Evolutionary conservation across 2,888 invertebrate species (phyloP).

Genomic region (Melinaea menophilus): DNA sequence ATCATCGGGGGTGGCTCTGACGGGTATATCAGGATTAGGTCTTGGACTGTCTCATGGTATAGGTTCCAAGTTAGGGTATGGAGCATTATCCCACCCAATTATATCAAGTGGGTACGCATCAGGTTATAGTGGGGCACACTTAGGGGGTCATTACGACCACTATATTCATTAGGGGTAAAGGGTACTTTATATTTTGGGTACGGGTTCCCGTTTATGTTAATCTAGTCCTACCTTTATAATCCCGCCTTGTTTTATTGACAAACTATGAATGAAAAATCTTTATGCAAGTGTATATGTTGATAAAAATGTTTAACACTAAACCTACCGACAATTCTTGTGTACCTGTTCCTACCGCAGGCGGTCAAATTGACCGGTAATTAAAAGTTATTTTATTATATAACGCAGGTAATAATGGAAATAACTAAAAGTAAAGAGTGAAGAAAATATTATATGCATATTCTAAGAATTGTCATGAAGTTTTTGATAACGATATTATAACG

Average conservation of each 20-base stretch:
- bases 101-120: slow-evolving; percentile 16
- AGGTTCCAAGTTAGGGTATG: slow-evolving; percentile 9
- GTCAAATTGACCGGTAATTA: too few relatives aligned
- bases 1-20: slow-evolving; percentile 6
- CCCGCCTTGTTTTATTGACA: background rate
- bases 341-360: too few relatives aligned
- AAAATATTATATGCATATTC: too few relatives aligned
- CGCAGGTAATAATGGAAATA: too few relatives aligned
- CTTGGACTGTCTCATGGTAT: slow-evolving; percentile 15
- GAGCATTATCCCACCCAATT: slow-evolving; percentile 17
- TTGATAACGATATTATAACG: too few relatives aligned
- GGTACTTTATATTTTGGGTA: slow-evolving; percentile 7
- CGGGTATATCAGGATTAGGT: background rate
- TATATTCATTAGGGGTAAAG: slow-evolving; percentile 12
- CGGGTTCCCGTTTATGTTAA: slow-evolving; percentile 21
- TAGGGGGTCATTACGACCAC: slow-evolving; percentile 17
- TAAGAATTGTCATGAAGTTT: too few relatives aligned
- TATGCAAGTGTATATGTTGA: background rate
- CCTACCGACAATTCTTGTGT: too few relatives aligned
- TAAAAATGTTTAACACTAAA: too few relatives aligned
- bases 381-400: too few relatives aligned
- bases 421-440: too few relatives aligned
- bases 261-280: background rate
- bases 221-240: slow-evolving; percentile 23
- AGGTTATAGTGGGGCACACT: slow-evolving; percentile 19